Base-by-base conservation (phyloP, 1,140 invertebrate genomes). In the Drosophila paulistorum region DNA sequence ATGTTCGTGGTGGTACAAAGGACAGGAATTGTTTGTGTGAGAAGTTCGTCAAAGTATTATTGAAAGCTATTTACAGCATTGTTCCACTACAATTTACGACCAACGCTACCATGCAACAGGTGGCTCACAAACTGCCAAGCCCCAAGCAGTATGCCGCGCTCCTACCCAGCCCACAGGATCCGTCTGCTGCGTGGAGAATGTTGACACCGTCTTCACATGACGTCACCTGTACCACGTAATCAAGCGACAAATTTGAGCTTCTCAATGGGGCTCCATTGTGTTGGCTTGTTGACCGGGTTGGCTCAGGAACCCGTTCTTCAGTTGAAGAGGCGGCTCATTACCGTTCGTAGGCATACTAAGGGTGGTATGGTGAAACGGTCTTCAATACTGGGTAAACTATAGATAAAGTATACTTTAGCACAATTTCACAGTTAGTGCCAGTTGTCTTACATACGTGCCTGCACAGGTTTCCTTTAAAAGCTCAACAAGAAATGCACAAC, bases 11-110 rank as follows among this genome's bases (percentile, higher is more conserved):
- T 48, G 35, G 45, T 9, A 51, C 6, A 48, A 23, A 5, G 14
- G 7, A 3, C 14, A 20, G 17, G 3, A 51, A 23, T 10, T 23
- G 45, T 51, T 17, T 48, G 14, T 17, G 17, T 7, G 7, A 51
- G 6, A 51, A 51, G 45, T 51, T 48, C 10, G 45, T 48, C 14
- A 48, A 10, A 10, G 45, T 48, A 48, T 48, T 51, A 23, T 51
- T 51, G 17, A 23, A 23, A 23, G 45, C 45, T 51, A 51, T 51
- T 51, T 48, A 51, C 14, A 17, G 14, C 45, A 48, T 48, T 48
- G 45, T 48, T 48, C 45, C 45, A 48, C 45, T 23, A 51, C 45
- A 51, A 51, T 23, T 48, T 48, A 51, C 45, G 45, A 51, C 9
- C 17, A 48, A 2, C 1, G 42, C 14, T 1, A 7, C 1, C 14